Percentiles rank a stretch among this genome's conserved stretches.
phyloP scores from a whole-genome alignment of 2,888 invertebrate species.

The Oscheius onirici region DNA sequence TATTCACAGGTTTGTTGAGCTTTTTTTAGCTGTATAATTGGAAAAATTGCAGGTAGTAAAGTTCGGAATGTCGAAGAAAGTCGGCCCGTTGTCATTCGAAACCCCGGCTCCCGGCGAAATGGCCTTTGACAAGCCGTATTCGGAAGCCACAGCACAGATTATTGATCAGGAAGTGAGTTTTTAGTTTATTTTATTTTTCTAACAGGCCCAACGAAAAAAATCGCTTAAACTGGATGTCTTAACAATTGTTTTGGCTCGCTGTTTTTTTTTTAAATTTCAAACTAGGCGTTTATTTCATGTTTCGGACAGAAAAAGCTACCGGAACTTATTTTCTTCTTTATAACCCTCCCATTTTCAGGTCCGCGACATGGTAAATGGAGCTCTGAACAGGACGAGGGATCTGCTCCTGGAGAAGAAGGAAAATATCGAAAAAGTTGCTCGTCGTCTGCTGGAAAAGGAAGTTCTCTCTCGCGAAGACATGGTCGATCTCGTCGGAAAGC shows the following conservation, averaged over 20 bases:
- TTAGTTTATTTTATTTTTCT: not conserved
- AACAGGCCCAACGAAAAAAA: too few species aligned
- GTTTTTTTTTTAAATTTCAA: too few species aligned
- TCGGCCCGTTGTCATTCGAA: constrained; percentile 95
- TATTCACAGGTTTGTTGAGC: constrained; percentile 83
- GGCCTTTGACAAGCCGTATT: constrained; percentile 84
- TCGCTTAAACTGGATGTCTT: too few species aligned
- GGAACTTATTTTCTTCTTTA: not conserved
- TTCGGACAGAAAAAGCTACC: too few species aligned
- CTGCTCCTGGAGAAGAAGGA: constrained; percentile 84
- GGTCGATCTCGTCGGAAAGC: constrained; percentile 90
- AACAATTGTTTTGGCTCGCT: too few species aligned
- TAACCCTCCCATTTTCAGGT: constrained; percentile 75
- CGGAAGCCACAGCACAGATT: constrained; percentile 93
- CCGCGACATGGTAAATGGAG: constrained; percentile 80
- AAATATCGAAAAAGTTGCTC: constrained; percentile 88
- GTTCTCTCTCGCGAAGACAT: constrained; percentile 94
- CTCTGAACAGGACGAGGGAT: constrained; percentile 84
- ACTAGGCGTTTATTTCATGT: too few species aligned
- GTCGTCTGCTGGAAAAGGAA: constrained; percentile 90
- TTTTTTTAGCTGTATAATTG: not conserved
- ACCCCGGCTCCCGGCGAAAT: constrained; percentile 88
- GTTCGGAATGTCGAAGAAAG: constrained; percentile 96
- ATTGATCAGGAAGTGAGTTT: constrained; percentile 84
- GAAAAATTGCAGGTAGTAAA: constrained; percentile 81